Evolutionary conservation across 2,113 vertebrate species (phyloP).

Genomic region (Trogon surrucura): DNA sequence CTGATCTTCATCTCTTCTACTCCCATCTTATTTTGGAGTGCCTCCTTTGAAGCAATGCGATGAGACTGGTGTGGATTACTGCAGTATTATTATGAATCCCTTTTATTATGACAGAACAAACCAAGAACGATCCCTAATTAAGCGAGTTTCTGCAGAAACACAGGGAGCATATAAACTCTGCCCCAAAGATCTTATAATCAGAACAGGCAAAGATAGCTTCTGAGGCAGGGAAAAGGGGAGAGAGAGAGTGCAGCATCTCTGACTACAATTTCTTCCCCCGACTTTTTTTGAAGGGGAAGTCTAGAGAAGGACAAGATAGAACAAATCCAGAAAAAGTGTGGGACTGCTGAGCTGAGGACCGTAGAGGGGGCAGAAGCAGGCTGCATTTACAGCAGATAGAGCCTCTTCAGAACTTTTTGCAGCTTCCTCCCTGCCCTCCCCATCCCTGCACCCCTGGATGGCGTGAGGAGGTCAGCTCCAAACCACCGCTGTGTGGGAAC

Average conservation of each 20-base stretch:
- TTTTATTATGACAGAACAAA: slow-evolving; percentile 17
- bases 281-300: neutral
- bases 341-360: neutral
- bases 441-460: neutral
- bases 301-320: neutral
- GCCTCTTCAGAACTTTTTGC: neutral
- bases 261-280: neutral
- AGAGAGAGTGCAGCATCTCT: neutral
- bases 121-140: neutral
- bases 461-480: neutral
- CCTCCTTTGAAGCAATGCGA: slow-evolving; percentile 40
- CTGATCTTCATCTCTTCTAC: slow-evolving; percentile 37
- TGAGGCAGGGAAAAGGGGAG: neutral
- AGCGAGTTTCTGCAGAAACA: neutral
- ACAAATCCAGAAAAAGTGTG: neutral
- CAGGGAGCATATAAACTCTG: neutral
- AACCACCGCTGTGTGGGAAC: neutral
- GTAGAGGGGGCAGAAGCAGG: neutral
- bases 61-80: neutral
- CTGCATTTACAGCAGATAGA: neutral
- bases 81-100: neutral
- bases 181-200: neutral
- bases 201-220: neutral
- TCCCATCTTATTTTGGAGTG: slow-evolving; percentile 36
- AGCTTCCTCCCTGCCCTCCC: neutral